Evolutionary conservation across 2,888 invertebrate species (phyloP).

Genomic region (Osmoderma eremita): DNA sequence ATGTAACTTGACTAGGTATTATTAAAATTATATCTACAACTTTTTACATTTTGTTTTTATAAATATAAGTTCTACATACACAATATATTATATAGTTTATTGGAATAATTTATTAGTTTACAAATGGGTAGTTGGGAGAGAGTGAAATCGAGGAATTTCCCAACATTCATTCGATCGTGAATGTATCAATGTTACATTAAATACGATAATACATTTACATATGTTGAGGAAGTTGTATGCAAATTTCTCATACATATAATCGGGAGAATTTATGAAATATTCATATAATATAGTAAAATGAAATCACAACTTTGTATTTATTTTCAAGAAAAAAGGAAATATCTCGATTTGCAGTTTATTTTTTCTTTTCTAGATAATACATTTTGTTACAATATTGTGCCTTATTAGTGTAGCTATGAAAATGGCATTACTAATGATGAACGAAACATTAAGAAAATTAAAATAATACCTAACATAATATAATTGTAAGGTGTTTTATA

Average conservation of each 20-base stretch:
- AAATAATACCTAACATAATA: background rate
- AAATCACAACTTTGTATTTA: background rate
- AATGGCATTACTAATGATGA: slow-evolving; percentile 2
- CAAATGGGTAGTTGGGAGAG: slow-evolving; percentile 41
- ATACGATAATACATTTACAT: slow-evolving; percentile 32
- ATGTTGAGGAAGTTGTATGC: slow-evolving; percentile 18
- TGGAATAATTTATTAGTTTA: slow-evolving; percentile 50
- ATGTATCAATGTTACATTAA: slow-evolving; percentile 32
- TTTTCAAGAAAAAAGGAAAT: slow-evolving; percentile 12
- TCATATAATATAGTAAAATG: no score
- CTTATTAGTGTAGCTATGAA: slow-evolving; percentile 5
- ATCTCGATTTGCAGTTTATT: slow-evolving; percentile 17
- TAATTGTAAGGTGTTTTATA: background rate
- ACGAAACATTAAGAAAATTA: slow-evolving; percentile 15
- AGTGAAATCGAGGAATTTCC: slow-evolving; percentile 26
- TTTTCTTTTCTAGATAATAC: background rate
- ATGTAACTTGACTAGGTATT: slow-evolving; percentile 48
- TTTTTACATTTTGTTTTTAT: slow-evolving; percentile 51
- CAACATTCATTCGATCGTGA: slow-evolving; percentile 20
- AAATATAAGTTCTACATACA: slow-evolving; percentile 53
- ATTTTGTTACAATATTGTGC: slow-evolving; percentile 12
- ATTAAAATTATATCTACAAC: slow-evolving; percentile 55
- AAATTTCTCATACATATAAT: slow-evolving; percentile 16
- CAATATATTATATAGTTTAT: slow-evolving; percentile 46
- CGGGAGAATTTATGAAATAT: background rate